These are phyloP conservation scores for Oryzias celebensis DNA, from an alignment of 2,113 vertebrate genomes.

Conservation along the genomic window DNA sequence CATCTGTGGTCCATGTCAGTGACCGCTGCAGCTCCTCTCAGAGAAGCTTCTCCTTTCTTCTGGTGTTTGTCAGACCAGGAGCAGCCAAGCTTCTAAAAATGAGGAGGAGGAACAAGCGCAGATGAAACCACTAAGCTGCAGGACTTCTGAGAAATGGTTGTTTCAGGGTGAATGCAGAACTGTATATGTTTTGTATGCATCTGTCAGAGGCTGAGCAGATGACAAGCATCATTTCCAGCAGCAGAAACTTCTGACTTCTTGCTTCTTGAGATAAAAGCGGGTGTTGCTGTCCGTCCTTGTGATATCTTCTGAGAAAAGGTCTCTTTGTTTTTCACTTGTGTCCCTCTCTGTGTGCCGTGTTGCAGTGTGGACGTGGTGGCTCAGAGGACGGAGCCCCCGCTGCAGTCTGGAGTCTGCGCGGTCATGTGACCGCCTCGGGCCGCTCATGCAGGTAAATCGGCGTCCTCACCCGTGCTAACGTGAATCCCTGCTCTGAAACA, in stretches of 20 bases:
- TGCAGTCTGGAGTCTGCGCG: conserved; percentile 89
- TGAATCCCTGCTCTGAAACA: background rate
- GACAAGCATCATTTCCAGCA: too few relatives aligned
- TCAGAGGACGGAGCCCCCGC: conserved; percentile 70
- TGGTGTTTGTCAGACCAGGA: too few relatives aligned
- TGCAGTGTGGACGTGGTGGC: conserved; percentile 78
- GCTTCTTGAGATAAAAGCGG: too few relatives aligned
- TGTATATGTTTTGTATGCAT: background rate
- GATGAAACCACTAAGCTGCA: too few relatives aligned
- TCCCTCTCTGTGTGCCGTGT: conserved; percentile 17
- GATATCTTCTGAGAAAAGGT: background rate
- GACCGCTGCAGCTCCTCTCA: too few relatives aligned
- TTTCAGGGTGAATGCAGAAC: background rate
- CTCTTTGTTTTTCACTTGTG: background rate
- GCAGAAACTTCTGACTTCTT: too few relatives aligned
- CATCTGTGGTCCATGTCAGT: too few relatives aligned
- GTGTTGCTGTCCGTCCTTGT: background rate
- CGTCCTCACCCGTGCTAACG: background rate
- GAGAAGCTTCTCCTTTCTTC: too few relatives aligned
- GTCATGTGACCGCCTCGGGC: conserved; percentile 82
- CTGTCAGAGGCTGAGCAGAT: too few relatives aligned
- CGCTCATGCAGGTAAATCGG: conserved; percentile 23
- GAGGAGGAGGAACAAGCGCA: too few relatives aligned
- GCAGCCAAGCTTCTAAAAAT: too few relatives aligned
- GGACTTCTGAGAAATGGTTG: too few relatives aligned